Conservation (phyloP, 2,797 vertebrate species). For the Danio aesculapii region DNA sequence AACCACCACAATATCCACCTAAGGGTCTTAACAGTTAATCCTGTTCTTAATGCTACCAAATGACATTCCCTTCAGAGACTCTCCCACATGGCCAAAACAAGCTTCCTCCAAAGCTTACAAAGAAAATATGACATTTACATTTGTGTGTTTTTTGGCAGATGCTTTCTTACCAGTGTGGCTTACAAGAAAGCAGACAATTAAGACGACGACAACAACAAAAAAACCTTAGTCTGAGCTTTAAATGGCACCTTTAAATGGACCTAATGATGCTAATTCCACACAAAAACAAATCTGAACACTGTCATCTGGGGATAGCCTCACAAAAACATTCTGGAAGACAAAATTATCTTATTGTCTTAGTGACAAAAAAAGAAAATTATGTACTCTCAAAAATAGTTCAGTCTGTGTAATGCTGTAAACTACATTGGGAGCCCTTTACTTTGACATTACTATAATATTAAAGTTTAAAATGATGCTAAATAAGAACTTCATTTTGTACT, state of each 20-base stretch:
- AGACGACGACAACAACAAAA: background rate
- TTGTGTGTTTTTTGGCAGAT: background rate
- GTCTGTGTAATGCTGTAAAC: too few species aligned
- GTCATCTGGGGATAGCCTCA: background rate
- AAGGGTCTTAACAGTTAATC: conserved; percentile 13
- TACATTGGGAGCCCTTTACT: too few species aligned
- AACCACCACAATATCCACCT: conserved; percentile 11
- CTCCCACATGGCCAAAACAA: conserved; percentile 33
- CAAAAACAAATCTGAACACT: background rate
- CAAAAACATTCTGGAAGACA: background rate
- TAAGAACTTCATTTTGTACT: too few species aligned
- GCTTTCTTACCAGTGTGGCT: background rate
- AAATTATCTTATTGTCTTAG: background rate
- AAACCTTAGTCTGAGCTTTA: background rate
- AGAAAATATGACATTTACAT: conserved; percentile 26
- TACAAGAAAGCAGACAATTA: background rate
- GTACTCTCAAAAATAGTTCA: too few species aligned
- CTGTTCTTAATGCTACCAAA: conserved; percentile 30
- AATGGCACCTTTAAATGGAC: background rate
- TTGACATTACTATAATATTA: too few species aligned
- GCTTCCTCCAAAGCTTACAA: conserved; percentile 2
- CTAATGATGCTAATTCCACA: background rate
- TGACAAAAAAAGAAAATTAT: background rate
- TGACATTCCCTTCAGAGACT: conserved; percentile 25
- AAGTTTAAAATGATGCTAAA: too few species aligned